Evolutionary conservation across 2,888 invertebrate genomes (phyloP).

Genomic region (Lycocerus yunnanus): DNA sequence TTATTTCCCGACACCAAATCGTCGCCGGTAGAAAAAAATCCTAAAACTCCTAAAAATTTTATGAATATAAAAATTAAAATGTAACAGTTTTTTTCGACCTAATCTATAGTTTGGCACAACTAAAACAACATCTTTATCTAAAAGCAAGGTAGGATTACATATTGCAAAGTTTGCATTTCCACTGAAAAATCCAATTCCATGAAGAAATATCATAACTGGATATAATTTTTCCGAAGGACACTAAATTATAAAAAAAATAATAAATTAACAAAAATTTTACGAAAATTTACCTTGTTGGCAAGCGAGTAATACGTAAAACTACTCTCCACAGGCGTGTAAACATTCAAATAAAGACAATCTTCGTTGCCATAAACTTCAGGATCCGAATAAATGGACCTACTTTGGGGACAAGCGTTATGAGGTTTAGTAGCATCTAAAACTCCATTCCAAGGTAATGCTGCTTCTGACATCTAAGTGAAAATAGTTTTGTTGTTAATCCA

Average conservation of each 20-base stretch:
- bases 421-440: conserved; percentile 67
- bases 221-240: conserved; percentile 41
- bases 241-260: background rate
- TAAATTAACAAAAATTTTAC: background rate
- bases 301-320: background rate
- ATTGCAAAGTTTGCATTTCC: conserved; percentile 68
- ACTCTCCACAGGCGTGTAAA: conserved; percentile 62
- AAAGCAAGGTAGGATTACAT: conserved; percentile 71
- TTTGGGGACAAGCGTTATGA: conserved; percentile 75
- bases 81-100: conserved; percentile 50
- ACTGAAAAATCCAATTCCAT: conserved; percentile 76
- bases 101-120: conserved; percentile 74
- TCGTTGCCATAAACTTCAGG: conserved; percentile 67
- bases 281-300: background rate
- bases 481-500: too few species aligned
- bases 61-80: background rate
- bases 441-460: conserved; percentile 65
- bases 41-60: background rate
- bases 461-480: conserved; percentile 71
- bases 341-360: conserved; percentile 84
- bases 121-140: conserved; percentile 71
- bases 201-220: conserved; percentile 78
- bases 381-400: conserved; percentile 38
- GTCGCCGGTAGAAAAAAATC: background rate
- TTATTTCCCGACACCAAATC: background rate